phyloP scores from a whole-genome alignment of 2,113 vertebrate genomes.

The Ramphastos sulfuratus region DNA sequence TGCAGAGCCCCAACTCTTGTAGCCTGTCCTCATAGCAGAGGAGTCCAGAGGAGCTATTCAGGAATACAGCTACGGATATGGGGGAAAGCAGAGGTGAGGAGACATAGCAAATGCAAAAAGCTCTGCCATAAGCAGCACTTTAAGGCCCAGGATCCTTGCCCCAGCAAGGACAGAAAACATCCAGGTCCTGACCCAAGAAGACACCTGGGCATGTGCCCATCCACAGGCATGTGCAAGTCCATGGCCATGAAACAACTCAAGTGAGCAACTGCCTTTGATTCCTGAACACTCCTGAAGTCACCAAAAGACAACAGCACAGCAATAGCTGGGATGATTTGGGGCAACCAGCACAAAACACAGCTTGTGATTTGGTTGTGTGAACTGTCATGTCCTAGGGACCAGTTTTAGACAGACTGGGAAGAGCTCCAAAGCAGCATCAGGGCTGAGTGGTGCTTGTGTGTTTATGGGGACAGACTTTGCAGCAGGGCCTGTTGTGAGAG shows the following conservation, averaged over 20 bases:
- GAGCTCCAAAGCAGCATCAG: not conserved
- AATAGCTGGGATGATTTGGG: not conserved
- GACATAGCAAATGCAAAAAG: not conserved
- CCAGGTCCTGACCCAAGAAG: not conserved
- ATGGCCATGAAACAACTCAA: not conserved
- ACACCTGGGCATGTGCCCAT: fast-evolving
- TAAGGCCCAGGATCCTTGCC: not conserved
- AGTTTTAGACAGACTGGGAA: not conserved
- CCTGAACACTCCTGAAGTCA: not conserved
- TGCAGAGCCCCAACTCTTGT: too few relatives aligned
- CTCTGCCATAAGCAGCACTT: not conserved
- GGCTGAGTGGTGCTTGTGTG: not conserved
- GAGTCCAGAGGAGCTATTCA: not conserved
- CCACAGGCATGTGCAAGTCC: not conserved
- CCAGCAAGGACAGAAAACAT: not conserved
- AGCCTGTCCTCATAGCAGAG: too few relatives aligned
- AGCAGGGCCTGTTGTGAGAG: too few relatives aligned
- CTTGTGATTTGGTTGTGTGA: not conserved
- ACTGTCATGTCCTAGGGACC: not conserved
- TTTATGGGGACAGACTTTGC: not conserved
- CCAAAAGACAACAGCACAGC: not conserved
- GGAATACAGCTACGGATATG: not conserved
- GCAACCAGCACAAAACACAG: not conserved
- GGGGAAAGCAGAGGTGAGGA: not conserved
- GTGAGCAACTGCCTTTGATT: not conserved